Percentiles rank a stretch among this genome's conserved stretches.
These are phyloP conservation scores for Clarias platycephalus DNA, from an alignment of 2,797 vertebrate genomes.

Conservation along the genomic window DNA sequence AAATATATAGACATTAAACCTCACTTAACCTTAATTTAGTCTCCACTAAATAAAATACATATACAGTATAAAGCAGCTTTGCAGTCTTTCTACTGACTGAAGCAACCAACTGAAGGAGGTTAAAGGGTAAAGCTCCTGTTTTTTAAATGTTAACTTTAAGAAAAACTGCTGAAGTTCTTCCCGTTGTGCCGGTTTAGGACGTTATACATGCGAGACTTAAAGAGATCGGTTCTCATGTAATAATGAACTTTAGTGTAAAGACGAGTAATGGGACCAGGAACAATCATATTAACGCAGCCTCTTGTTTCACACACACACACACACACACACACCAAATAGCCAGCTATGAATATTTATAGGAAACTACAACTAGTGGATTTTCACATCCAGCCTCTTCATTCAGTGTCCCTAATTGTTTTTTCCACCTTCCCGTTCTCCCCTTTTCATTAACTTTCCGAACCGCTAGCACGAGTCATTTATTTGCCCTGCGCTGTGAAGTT, in stretches of 20 bases:
- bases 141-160: not conserved
- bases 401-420: conserved; percentile 57
- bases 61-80: too few species aligned
- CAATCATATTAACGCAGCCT: conserved; percentile 50
- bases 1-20: too few species aligned
- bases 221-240: not conserved
- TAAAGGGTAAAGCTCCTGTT: not conserved
- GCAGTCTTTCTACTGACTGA: too few species aligned
- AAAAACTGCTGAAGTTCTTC: not conserved
- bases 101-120: not conserved
- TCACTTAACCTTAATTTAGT: too few species aligned
- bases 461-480: not conserved
- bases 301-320: conserved; percentile 52
- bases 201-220: not conserved
- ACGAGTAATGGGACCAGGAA: not conserved
- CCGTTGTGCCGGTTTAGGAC: not conserved
- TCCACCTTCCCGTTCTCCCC: conserved; percentile 20
- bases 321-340: conserved; percentile 47
- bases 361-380: conserved; percentile 56
- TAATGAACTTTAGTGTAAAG: not conserved
- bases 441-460: conserved; percentile 25
- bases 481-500: not conserved
- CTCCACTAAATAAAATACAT: too few species aligned
- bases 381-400: conserved; percentile 60
- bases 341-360: conserved; percentile 61